Percentiles rank a stretch among this genome's conserved stretches.
These are phyloP conservation scores for Pocillopora damicornis DNA, from an alignment of 64 coral and sea anemone genomes.

Conservation along the genomic window DNA sequence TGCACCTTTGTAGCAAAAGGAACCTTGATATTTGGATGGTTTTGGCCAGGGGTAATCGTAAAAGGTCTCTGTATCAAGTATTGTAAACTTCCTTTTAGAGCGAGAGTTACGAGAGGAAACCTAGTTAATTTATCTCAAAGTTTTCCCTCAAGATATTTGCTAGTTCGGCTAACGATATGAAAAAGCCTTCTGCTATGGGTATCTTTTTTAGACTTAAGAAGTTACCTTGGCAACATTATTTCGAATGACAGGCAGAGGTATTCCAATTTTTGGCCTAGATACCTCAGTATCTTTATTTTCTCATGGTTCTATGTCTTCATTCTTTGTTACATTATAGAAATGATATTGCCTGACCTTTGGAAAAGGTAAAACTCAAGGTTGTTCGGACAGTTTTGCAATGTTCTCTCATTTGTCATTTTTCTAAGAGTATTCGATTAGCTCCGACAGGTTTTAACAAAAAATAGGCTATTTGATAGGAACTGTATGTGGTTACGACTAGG, in stretches of 20 bases:
- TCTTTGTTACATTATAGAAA: conserved; percentile 12
- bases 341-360: not conserved
- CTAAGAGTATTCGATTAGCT: not conserved
- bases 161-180: not conserved
- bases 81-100: not conserved
- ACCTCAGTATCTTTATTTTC: not conserved
- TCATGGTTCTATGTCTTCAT: not conserved
- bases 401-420: conserved; percentile 23
- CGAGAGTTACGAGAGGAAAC: not conserved
- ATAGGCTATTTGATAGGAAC: not conserved
- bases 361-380: conserved; percentile 5
- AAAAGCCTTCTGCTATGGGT: not conserved
- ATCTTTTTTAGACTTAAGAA: not conserved
- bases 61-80: too few relatives aligned
- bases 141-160: not conserved
- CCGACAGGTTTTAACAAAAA: not conserved
- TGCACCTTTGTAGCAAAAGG: too few relatives aligned
- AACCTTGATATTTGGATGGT: too few relatives aligned
- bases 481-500: not conserved
- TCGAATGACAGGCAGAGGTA: not conserved
- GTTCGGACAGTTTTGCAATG: conserved; percentile 3
- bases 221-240: not conserved
- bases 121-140: not conserved
- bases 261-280: not conserved
- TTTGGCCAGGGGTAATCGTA: too few relatives aligned